Base-by-base conservation (phyloP, 2,113 vertebrate genomes). In the Sturnus vulgaris region DNA sequence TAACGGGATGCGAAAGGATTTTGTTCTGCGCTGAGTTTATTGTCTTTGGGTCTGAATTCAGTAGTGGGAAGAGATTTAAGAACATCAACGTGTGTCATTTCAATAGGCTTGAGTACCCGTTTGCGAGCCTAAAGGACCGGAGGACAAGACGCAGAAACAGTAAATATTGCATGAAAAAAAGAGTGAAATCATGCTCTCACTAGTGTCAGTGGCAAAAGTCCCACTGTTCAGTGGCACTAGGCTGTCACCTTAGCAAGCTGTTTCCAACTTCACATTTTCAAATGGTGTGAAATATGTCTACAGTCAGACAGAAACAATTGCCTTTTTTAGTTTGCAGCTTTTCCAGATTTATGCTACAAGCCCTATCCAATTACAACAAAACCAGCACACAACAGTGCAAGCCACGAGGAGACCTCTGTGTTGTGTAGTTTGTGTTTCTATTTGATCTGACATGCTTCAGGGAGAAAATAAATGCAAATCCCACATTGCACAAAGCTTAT, bases 401-500 rank as follows among this genome's bases (percentile, higher is more conserved):
- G 28, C 52, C 83, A 50, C 0, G 2, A 84, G 56, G 64, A 89
- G 79, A 91, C 57, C 61, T 44, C 77, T 50, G 35, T 37, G 73
- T 89, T 20, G 4, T 24, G 3, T 17, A 23, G 65, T 80, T 88
- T 37, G n/a, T 85, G 52, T 72, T 90, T 83, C 68, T 73, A 2
- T 77, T 90, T 72, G 53, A 82, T 72, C 46, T 85, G 70, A 72
- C 75, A 5, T 33, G 53, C 66, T 33, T 27, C 46, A 88, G 59
- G n/a, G 50, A 69, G 63, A 85, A 94, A 80, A 92, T 80, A 87
- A 94, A 93, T 86, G 75, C 47, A 88, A 85, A 65, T 72, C 66
- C 59, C 40, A 33, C 16, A 6, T 12, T 60, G 61, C 88, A 47
- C 79, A 92, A 90, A 82, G 28, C 63, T 80, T 55, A 57, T 50